Evolutionary conservation across 2,888 invertebrate genomes (phyloP).

Genomic region (Hypena proboscidalis): DNA sequence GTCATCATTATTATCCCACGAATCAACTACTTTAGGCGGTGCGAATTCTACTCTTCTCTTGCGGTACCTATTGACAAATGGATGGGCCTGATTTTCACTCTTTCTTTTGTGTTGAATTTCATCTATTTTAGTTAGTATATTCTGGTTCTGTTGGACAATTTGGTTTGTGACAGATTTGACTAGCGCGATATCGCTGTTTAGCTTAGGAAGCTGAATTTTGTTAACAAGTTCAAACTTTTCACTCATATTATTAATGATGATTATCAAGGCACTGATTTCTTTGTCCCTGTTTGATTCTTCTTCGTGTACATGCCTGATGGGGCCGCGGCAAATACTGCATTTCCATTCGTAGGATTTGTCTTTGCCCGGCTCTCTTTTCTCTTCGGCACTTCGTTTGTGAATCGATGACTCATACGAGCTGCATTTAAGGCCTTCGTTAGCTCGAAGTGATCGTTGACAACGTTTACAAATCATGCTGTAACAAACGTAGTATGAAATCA

Average conservation of each 20-base stretch:
- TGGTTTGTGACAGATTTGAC: conserved; percentile 59
- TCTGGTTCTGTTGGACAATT: conserved; percentile 64
- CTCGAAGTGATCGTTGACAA: conserved; percentile 54
- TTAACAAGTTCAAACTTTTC: conserved; percentile 71
- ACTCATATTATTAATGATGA: conserved; percentile 52
- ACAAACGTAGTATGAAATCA: too few relatives aligned
- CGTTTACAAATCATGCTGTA: conserved; percentile 60
- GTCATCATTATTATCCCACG: conserved; percentile 35
- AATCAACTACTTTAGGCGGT: conserved; percentile 32
- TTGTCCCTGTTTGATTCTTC: conserved; percentile 34
- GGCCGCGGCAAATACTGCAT: conserved; percentile 62
- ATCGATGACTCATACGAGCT: conserved; percentile 53
- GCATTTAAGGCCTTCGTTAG: conserved; percentile 55
- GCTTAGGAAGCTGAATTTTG: conserved; percentile 70
- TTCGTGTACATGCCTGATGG: conserved; percentile 40
- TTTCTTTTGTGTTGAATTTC: conserved; percentile 48
- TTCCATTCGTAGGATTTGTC: conserved; percentile 63
- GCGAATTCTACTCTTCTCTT: conserved; percentile 48
- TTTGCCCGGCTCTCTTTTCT: too few relatives aligned
- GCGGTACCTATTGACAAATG: conserved; percentile 38
- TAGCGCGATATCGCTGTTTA: conserved; percentile 61
- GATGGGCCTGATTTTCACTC: conserved; percentile 24
- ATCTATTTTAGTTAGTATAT: conserved; percentile 57
- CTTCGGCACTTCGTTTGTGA: conserved; percentile 49
- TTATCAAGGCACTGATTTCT: too few relatives aligned